These are phyloP conservation scores for Caiman crocodilus DNA, from an alignment of 2,797 vertebrate genomes.

Conservation along the genomic window DNA sequence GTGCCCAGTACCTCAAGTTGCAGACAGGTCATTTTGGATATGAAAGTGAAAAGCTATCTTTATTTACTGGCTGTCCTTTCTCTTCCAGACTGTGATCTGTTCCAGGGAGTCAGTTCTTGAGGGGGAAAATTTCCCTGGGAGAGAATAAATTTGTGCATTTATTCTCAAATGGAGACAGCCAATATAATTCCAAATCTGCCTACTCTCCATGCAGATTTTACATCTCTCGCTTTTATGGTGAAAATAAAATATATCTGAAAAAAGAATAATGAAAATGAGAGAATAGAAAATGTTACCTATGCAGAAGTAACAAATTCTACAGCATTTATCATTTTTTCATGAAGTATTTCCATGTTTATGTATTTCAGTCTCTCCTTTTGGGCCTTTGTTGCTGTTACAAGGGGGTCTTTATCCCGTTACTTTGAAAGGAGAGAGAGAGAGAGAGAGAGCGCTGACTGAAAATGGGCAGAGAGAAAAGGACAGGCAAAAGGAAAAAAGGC, in stretches of 20 bases:
- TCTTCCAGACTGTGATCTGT: neutral
- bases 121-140: neutral
- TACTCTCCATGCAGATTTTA: neutral
- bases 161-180: neutral
- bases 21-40: neutral
- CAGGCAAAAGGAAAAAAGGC: no score
- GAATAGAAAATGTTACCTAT: neutral
- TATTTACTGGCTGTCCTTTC: neutral
- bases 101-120: neutral
- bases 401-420: no score
- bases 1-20: neutral
- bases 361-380: neutral
- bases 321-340: accelerated
- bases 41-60: neutral
- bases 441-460: no score
- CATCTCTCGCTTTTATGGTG: neutral
- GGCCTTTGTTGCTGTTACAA: neutral
- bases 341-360: neutral
- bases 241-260: neutral
- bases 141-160: neutral
- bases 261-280: neutral
- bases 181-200: neutral
- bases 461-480: no score
- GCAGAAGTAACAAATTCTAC: neutral
- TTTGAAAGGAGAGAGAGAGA: no score